These are phyloP conservation scores for Gambusia holbrooki DNA, from an alignment of 2,113 vertebrate genomes.

Conservation along the genomic window DNA sequence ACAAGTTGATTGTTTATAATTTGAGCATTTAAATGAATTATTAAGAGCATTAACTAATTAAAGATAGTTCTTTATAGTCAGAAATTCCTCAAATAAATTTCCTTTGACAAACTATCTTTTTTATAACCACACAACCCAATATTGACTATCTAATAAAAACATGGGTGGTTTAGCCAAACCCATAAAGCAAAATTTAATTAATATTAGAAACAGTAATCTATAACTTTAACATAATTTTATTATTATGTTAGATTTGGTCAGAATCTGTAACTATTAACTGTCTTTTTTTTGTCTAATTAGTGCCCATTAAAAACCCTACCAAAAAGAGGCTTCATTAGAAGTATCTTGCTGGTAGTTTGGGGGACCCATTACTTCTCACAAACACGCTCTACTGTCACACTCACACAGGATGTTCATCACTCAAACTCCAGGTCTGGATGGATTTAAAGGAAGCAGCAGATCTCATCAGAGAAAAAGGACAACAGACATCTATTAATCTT, in stretches of 20 bases:
- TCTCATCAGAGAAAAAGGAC: constrained; percentile 29
- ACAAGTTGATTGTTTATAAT: background rate
- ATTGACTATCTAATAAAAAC: background rate
- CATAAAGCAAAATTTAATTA: background rate
- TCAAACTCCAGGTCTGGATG: constrained; percentile 29
- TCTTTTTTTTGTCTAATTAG: background rate
- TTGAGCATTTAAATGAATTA: background rate
- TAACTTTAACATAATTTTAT: background rate
- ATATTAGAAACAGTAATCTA: background rate
- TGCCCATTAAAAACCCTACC: background rate
- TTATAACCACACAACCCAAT: background rate
- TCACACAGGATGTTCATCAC: constrained; percentile 46
- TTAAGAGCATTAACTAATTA: background rate
- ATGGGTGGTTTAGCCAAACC: background rate
- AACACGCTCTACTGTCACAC: constrained; percentile 17
- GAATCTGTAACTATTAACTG: no score
- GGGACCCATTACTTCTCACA: constrained; percentile 4
- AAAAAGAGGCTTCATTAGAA: background rate
- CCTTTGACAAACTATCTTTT: background rate
- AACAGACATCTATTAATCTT: constrained; percentile 70
- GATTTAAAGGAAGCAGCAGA: constrained; percentile 57
- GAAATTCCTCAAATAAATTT: background rate
- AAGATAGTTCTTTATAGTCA: background rate
- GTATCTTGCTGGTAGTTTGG: constrained; percentile 1
- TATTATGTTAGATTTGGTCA: background rate